These are phyloP conservation scores for Elgaria multicarinata DNA, from an alignment of 2,113 vertebrate genomes.

Conservation along the genomic window DNA sequence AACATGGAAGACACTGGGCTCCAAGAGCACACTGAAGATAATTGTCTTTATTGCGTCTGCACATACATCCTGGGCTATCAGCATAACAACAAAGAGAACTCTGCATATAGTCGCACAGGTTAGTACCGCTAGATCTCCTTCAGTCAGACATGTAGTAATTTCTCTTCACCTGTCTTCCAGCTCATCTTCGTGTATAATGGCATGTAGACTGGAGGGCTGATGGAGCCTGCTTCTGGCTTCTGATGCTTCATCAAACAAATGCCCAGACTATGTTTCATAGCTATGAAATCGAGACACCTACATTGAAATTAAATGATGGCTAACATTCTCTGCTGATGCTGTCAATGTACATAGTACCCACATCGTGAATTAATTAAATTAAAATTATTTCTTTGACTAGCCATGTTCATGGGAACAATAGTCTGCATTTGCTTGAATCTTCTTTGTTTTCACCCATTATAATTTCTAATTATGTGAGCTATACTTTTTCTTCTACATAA, in stretches of 20 bases:
- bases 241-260: not conserved
- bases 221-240: not conserved
- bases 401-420: not conserved
- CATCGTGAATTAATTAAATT: not conserved
- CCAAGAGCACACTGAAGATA: conserved; percentile 94
- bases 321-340: not conserved
- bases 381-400: not conserved
- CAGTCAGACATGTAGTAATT: not conserved
- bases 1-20: conserved; percentile 92
- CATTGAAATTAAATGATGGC: not conserved
- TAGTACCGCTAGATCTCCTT: conserved; percentile 42
- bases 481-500: not conserved
- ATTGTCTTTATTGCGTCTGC: conserved; percentile 96
- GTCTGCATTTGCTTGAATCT: not conserved
- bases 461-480: not conserved
- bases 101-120: conserved; percentile 89
- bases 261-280: not conserved
- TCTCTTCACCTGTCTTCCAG: not conserved
- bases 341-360: not conserved
- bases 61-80: conserved; percentile 88
- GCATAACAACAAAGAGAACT: conserved; percentile 83
- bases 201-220: not conserved
- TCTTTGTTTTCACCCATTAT: not conserved
- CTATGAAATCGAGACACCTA: not conserved
- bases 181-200: not conserved